Conservation (phyloP, 2,888 invertebrate species). For the Agrotis clavis region DNA sequence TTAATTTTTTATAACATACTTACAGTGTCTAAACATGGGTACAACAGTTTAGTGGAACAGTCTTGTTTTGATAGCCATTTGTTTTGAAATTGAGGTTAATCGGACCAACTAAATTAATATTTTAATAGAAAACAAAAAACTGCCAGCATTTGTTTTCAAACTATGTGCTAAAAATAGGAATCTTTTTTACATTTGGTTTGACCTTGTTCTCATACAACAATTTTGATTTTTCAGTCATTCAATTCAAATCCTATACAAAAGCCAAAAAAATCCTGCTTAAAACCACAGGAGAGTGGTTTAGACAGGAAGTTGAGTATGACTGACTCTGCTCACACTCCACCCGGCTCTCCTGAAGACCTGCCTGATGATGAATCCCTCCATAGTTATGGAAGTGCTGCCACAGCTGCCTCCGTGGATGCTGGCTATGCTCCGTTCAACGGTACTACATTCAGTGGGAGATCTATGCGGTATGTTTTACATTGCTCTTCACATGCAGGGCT, state of each 20-base stretch:
- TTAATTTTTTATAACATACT: conserved; percentile 23
- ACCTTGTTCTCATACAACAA: conserved; percentile 29
- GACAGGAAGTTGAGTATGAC: conserved; percentile 85
- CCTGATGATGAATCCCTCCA: conserved; percentile 95
- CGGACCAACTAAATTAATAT: not conserved
- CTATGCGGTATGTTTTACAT: conserved; percentile 95
- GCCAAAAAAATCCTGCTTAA: conserved; percentile 83
- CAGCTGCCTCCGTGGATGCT: conserved; percentile 95
- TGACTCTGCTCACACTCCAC: conserved; percentile 91
- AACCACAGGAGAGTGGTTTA: conserved; percentile 80
- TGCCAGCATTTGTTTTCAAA: conserved; percentile 40
- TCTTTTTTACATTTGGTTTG: conserved; percentile 7
- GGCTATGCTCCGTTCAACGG: conserved; percentile 95
- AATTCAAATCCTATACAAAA: conserved; percentile 83
- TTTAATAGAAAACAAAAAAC: not conserved
- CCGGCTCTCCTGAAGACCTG: conserved; percentile 92
- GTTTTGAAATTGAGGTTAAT: conserved; percentile 25
- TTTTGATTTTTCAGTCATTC: conserved; percentile 84
- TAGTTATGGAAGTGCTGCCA: conserved; percentile 95
- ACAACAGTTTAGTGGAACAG: conserved; percentile 13
- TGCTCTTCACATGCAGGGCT: conserved; percentile 95
- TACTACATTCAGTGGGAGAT: conserved; percentile 93
- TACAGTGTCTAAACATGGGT: not conserved
- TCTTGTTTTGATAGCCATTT: conserved; percentile 36
- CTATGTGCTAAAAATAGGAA: conserved; percentile 1